Evolutionary conservation across 2,797 vertebrate genomes (phyloP), one percentile per base, ranked within the genome.

Genomic region (Anguilla anguilla): DNA sequence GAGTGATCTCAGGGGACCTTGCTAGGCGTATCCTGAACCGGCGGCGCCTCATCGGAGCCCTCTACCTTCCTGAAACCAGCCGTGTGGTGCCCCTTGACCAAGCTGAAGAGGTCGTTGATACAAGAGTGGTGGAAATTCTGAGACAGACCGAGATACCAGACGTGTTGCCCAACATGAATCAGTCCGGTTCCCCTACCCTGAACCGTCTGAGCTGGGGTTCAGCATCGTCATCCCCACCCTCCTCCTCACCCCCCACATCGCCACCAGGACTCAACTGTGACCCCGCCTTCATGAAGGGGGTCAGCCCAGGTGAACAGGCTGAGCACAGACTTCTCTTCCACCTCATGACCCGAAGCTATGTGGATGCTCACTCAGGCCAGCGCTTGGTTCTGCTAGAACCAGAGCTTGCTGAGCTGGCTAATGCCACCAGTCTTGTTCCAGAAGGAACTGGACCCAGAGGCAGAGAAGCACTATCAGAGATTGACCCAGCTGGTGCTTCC

Each of bases 291-390:
- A 89, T 91, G 57, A 92, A 93, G 67, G 88, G 19, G n/a, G 89
- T 91, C 43, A 85, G 86, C 86, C 84, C 92, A 25, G 88, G 92
- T 4, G 94, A 95, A 59, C 94, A 93, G 81, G 88, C 89, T 0
- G 91, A 94, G 0, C 95, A 97, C 89, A 95, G 89, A 67, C 91
- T 98, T 17, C 86, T 97, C 85, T 95, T 95, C 93, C 95, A 98
- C 84, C 59, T 99, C 90, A 97, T 97, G 96, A 97, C 96, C 46
- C 97, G 97, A 90, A 99, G 98, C 94, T 99, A 97, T 88, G 93
- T 98, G 89, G 96, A 98, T 83, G 93, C 95, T 86, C 95, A 94
- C 31, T 95, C 96, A 28, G 99, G 98, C 87, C 96, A 97, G 88
- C 96, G 95, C 49, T 88, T 99, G 90, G 96, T 99, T 85, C 90